A percentile compares a stretch with the other conserved stretches of the same genome.
Conservation (phyloP, 2,797 vertebrate species). For the Lemur catta region DNA sequence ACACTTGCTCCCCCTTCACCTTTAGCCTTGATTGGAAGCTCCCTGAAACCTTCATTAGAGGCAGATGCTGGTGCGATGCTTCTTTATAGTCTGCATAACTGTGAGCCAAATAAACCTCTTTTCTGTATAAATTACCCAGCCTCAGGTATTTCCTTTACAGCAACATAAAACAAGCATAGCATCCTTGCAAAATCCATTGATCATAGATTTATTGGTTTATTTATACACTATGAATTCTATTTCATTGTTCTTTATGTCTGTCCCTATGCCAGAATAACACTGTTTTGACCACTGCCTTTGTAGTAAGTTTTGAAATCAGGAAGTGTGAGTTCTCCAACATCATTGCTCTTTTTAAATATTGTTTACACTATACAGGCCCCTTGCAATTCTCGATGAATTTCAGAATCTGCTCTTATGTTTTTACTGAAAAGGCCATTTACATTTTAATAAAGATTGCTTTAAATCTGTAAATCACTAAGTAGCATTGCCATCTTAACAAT, state of each 20-base stretch:
- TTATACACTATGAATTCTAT: neutral
- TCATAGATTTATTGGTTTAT: neutral
- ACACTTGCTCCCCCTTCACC: neutral
- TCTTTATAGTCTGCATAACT: neutral
- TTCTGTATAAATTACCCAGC: neutral
- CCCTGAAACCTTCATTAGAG: neutral
- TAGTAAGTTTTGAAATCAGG: neutral
- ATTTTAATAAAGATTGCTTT: neutral
- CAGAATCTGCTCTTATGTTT: neutral
- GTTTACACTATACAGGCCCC: neutral
- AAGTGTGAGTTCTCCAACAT: too few relatives aligned
- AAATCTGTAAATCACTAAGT: neutral
- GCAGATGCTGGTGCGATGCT: neutral
- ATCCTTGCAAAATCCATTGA: neutral
- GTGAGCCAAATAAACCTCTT: neutral
- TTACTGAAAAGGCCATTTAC: neutral
- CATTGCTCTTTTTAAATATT: neutral
- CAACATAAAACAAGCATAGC: neutral
- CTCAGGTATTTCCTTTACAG: neutral
- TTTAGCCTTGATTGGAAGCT: neutral
- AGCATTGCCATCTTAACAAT: neutral
- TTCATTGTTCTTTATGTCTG: neutral
- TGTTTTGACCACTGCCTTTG: neutral
- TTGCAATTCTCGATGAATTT: neutral
- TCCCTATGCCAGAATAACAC: neutral